phyloP scores from a whole-genome alignment of 2,888 invertebrate species.

The Leptopilina syphax region DNA sequence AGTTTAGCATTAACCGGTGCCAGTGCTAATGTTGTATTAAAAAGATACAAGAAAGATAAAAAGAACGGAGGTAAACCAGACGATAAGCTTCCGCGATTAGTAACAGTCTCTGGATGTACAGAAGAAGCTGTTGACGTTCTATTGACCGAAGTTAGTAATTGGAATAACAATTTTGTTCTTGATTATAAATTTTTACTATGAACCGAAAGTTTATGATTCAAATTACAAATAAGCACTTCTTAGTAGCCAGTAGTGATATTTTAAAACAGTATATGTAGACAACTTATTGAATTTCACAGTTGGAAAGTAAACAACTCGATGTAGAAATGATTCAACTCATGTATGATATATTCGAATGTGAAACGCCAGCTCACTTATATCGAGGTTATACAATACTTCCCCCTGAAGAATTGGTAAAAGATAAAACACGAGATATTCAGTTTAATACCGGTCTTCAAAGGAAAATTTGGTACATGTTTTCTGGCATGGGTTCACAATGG shows the following conservation, averaged over 20 bases:
- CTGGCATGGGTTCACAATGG: conserved; percentile 88
- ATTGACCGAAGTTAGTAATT: conserved; percentile 80
- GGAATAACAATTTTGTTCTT: not conserved
- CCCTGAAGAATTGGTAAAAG: conserved; percentile 64
- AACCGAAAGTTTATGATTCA: too few relatives aligned
- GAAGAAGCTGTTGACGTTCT: conserved; percentile 84
- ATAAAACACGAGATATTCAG: conserved; percentile 75
- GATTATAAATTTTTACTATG: too few relatives aligned
- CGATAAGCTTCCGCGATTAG: conserved; percentile 84
- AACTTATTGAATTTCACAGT: not conserved
- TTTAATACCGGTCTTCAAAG: conserved; percentile 82
- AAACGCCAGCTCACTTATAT: conserved; percentile 82
- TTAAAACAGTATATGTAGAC: too few relatives aligned
- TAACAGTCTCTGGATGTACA: conserved; percentile 87
- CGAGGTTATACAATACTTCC: conserved; percentile 85
- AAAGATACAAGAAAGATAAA: conserved; percentile 50
- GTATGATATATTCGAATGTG: conserved; percentile 80
- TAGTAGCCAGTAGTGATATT: too few relatives aligned
- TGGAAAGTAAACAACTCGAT: not conserved
- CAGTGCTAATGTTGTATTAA: conserved; percentile 51
- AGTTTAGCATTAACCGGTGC: conserved; percentile 47
- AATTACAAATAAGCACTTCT: not conserved
- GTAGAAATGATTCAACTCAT: conserved; percentile 78
- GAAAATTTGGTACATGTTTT: conserved; percentile 93
- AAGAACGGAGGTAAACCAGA: conserved; percentile 79